Evolutionary conservation across 2,113 vertebrate species (phyloP).

Genomic region (Cacatua alba): DNA sequence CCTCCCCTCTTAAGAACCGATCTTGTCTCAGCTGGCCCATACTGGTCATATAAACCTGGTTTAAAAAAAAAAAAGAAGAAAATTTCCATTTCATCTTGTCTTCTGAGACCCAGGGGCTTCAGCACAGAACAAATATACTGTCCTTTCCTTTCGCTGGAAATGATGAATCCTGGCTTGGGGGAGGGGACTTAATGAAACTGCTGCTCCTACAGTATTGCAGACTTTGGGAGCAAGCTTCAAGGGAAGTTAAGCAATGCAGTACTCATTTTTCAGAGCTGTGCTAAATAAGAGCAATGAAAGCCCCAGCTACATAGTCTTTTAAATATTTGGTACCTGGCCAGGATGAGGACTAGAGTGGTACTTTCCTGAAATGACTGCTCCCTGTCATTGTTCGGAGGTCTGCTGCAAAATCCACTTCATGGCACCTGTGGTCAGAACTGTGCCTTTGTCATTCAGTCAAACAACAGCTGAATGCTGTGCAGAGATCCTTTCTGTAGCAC

Average conservation of each 20-base stretch:
- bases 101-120: conserved; percentile 20
- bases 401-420: not conserved
- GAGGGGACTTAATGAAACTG: not conserved
- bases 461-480: not conserved
- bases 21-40: not conserved
- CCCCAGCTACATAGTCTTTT: not conserved
- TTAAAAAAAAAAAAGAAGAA: not conserved
- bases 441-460: not conserved
- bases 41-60: not conserved
- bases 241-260: not conserved
- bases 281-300: not conserved
- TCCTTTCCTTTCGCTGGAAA: conserved; percentile 5
- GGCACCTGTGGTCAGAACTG: not conserved
- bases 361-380: not conserved
- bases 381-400: not conserved
- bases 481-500: not conserved
- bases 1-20: not conserved
- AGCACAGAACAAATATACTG: not conserved
- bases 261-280: not conserved
- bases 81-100: conserved; percentile 41
- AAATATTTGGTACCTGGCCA: not conserved
- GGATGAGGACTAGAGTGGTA: not conserved
- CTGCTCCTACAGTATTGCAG: not conserved
- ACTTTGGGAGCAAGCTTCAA: not conserved
- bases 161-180: not conserved